Conservation (phyloP, 2,113 vertebrate species). For the Syrmaticus mikado region DNA sequence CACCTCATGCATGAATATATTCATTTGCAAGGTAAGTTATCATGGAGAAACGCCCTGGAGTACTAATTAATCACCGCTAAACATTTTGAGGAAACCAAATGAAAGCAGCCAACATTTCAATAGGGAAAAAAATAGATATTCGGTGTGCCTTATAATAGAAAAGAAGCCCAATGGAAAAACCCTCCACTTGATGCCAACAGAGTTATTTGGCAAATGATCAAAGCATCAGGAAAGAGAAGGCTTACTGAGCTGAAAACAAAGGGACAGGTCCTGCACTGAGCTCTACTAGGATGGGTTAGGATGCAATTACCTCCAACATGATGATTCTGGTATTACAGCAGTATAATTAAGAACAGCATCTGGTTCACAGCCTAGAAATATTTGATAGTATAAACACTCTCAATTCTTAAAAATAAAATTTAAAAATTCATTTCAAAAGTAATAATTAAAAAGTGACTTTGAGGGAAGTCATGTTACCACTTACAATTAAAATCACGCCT, state of each 20-base stretch:
- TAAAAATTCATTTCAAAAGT: background rate
- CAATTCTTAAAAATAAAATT: background rate
- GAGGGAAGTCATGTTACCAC: background rate
- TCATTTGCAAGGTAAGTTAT: background rate
- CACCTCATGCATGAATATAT: rapidly evolving
- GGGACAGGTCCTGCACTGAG: background rate
- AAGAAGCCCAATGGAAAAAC: background rate
- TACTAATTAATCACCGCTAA: background rate
- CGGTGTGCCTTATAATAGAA: background rate
- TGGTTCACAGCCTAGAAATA: background rate
- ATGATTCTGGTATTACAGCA: background rate
- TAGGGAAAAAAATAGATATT: background rate
- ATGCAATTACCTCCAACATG: background rate
- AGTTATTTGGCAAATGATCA: conserved; percentile 1
- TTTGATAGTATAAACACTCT: background rate
- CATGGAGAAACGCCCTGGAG: background rate
- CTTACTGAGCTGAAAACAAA: background rate
- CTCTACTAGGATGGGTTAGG: background rate
- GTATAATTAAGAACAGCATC: background rate
- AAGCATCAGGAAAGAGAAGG: background rate
- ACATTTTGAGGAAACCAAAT: background rate
- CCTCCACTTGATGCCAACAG: background rate
- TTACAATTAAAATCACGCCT: background rate
- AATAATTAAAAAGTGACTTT: background rate
- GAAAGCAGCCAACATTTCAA: background rate